Evolutionary conservation across 2,113 vertebrate genomes (phyloP).

Genomic region (Cavia porcellus): DNA sequence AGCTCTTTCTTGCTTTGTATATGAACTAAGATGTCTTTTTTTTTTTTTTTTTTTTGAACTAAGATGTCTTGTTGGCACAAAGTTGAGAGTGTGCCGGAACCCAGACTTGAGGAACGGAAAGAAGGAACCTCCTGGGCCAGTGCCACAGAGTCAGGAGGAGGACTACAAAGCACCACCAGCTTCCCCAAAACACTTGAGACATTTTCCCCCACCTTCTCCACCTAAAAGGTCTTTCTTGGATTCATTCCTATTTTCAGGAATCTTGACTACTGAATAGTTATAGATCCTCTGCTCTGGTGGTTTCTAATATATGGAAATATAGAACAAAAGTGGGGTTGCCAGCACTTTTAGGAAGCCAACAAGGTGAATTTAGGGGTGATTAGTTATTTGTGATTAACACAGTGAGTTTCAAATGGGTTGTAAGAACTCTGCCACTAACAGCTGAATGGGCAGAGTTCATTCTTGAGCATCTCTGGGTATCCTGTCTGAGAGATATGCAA

Average conservation of each 20-base stretch:
- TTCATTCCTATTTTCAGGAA: neutral
- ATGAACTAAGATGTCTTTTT: neutral
- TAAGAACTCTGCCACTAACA: neutral
- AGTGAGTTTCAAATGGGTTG: neutral
- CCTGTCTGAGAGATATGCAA: neutral
- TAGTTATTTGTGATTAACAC: conserved; percentile 12
- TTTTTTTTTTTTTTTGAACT: too few relatives aligned
- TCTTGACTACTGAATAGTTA: neutral
- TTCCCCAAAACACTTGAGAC: neutral
- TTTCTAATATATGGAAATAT: neutral
- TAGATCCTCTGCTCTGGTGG: neutral
- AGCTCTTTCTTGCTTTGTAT: neutral
- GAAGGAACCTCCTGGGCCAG: rapidly evolving
- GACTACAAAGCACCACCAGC: neutral
- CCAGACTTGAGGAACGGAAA: neutral
- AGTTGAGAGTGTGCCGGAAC: neutral
- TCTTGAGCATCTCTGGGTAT: neutral
- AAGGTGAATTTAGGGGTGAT: neutral
- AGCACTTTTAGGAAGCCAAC: neutral
- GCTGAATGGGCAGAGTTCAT: neutral
- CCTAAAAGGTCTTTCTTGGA: neutral
- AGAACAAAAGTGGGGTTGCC: neutral
- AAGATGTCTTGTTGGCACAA: neutral
- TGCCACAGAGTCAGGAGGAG: neutral
- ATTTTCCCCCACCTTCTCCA: neutral